phyloP scores from a whole-genome alignment of 2,113 vertebrate genomes.

The Buteo buteo region DNA sequence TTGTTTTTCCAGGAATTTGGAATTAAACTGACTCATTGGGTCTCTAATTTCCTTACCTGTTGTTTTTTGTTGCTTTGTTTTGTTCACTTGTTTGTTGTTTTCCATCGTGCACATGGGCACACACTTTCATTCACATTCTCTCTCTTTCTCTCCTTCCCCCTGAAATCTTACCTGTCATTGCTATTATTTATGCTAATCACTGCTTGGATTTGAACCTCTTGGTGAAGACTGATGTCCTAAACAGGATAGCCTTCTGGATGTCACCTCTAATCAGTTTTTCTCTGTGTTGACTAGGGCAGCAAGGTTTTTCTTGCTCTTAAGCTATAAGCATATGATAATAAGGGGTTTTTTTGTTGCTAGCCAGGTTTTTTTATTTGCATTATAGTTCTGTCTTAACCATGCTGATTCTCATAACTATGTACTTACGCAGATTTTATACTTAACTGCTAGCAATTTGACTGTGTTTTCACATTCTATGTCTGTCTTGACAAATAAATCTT shows the following conservation, averaged over 20 bases:
- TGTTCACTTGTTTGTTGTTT: background rate
- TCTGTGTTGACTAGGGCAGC: background rate
- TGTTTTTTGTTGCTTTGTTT: background rate
- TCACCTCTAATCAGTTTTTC: background rate
- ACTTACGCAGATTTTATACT: background rate
- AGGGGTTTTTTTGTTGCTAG: background rate
- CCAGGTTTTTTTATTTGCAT: background rate
- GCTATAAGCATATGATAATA: background rate
- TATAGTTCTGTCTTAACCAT: background rate
- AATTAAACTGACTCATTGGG: background rate
- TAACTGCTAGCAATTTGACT: background rate
- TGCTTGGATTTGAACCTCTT: background rate
- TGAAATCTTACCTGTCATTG: background rate
- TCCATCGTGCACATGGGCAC: fast-evolving
- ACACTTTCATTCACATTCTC: background rate
- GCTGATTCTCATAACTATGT: background rate
- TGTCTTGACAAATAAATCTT: background rate
- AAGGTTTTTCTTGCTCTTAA: background rate
- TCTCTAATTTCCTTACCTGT: background rate
- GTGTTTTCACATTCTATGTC: background rate
- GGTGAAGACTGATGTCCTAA: background rate
- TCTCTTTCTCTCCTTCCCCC: background rate
- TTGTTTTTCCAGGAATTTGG: background rate
- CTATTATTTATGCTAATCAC: background rate
- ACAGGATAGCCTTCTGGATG: background rate